These are phyloP conservation scores for Leuciscus waleckii DNA, from an alignment of 2,797 vertebrate genomes.

Conservation along the genomic window DNA sequence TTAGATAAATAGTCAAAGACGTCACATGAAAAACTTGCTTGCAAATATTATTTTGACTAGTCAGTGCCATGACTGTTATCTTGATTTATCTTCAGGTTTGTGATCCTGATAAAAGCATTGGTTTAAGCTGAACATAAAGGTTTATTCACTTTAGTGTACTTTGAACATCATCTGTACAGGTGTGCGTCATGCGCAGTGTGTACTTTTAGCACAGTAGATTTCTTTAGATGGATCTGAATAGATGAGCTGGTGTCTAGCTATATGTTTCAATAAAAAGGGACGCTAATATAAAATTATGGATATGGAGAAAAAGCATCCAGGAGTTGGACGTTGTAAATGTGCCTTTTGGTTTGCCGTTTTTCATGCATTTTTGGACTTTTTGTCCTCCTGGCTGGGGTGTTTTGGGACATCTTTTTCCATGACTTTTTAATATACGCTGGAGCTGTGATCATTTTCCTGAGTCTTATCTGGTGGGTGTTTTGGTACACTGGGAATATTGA, in stretches of 20 bases:
- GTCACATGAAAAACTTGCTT: background rate
- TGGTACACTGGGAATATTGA: conserved; percentile 95
- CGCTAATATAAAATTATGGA: conserved; percentile 53
- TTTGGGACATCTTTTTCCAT: conserved; percentile 80
- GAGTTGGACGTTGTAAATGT: conserved; percentile 85
- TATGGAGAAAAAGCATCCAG: conserved; percentile 68
- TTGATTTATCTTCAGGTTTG: conserved; percentile 3
- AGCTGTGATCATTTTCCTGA: conserved; percentile 88
- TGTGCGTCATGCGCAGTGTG: conserved; percentile 13
- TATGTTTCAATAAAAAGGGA: conserved; percentile 56
- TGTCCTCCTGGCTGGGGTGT: conserved; percentile 85
- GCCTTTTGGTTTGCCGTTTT: conserved; percentile 91
- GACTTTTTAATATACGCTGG: conserved; percentile 91
- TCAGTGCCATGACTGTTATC: background rate
- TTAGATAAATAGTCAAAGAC: conserved; percentile 52
- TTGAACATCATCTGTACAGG: conserved; percentile 48
- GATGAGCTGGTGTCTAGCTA: background rate
- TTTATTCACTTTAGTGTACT: conserved; percentile 51
- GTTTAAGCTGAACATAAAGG: conserved; percentile 36
- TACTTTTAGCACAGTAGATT: background rate
- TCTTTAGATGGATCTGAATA: background rate
- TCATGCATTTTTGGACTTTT: conserved; percentile 83
- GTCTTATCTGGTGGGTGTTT: conserved; percentile 95
- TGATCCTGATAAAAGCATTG: conserved; percentile 42
- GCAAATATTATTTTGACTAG: background rate